Conservation (phyloP, 1,140 invertebrate genomes). For the Thaumatotibia leucotreta region DNA sequence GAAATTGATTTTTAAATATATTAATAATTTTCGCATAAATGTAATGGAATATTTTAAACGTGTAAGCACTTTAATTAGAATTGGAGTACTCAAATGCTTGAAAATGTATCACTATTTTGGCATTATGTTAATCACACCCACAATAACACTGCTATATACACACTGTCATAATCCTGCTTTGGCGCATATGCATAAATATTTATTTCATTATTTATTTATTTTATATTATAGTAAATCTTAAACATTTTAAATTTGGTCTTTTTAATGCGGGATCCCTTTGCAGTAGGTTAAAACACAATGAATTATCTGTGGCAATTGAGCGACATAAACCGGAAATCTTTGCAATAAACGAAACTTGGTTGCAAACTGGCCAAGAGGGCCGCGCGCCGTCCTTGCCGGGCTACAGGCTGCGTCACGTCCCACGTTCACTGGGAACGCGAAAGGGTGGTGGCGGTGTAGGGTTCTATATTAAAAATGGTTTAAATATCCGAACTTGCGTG, state of each 20-base stretch:
- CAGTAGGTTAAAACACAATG: not conserved
- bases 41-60: too few relatives aligned
- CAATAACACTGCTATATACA: too few relatives aligned
- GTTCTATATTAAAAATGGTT: not conserved
- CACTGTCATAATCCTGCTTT: not conserved
- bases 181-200: not conserved
- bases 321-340: not conserved
- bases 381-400: not conserved
- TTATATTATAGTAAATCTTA: not conserved
- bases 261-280: constrained; percentile 11
- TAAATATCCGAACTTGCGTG: not conserved
- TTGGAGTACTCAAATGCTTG: too few relatives aligned
- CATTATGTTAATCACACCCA: not conserved
- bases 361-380: not conserved
- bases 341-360: constrained; percentile 15
- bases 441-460: constrained; percentile 3
- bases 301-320: constrained; percentile 1
- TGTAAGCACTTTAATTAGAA: too few relatives aligned
- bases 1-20: too few relatives aligned
- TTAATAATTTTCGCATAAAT: too few relatives aligned
- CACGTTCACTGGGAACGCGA: not conserved
- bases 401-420: constrained; percentile 1
- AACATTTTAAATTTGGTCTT: constrained; percentile 5
- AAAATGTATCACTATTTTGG: too few relatives aligned
- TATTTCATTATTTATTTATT: not conserved